Conservation (phyloP, 1,140 invertebrate genomes). For the Nasonia longicornis region DNA sequence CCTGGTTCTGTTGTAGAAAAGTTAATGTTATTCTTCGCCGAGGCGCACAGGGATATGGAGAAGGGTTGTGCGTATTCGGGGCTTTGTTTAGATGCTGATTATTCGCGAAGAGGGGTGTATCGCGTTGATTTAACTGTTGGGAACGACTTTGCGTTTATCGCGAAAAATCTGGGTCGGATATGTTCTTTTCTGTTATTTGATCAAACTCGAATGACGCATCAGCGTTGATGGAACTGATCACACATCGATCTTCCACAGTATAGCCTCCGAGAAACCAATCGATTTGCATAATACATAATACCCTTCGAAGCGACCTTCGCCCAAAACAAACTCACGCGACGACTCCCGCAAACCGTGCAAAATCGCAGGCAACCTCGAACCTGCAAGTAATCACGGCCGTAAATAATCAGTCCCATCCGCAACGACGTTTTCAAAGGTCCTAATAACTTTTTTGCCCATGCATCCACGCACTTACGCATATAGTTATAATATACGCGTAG, state of each 20-base stretch:
- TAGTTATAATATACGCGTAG: slow-evolving; percentile 1
- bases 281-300: not conserved
- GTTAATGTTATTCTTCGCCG: not conserved
- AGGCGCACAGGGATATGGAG: not conserved
- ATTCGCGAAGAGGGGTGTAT: not conserved
- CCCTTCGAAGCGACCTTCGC: not conserved
- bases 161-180: too few relatives aligned
- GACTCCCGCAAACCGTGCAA: not conserved
- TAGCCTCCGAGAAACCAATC: not conserved
- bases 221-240: not conserved
- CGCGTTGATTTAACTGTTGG: not conserved
- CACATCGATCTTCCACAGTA: not conserved
- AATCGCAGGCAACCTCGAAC: not conserved
- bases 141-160: not conserved
- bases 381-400: not conserved
- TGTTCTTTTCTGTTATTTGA: too few relatives aligned
- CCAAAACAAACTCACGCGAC: not conserved
- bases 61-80: not conserved
- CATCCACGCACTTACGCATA: slow-evolving; percentile 15
- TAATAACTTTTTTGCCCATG: slow-evolving; percentile 23
- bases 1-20: not conserved
- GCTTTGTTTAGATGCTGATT: not conserved
- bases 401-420: slow-evolving; percentile 5
- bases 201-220: too few relatives aligned
- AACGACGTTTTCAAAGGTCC: slow-evolving; percentile 7